Conservation (phyloP, 2,888 invertebrate genomes). For the Artemia sinica region DNA sequence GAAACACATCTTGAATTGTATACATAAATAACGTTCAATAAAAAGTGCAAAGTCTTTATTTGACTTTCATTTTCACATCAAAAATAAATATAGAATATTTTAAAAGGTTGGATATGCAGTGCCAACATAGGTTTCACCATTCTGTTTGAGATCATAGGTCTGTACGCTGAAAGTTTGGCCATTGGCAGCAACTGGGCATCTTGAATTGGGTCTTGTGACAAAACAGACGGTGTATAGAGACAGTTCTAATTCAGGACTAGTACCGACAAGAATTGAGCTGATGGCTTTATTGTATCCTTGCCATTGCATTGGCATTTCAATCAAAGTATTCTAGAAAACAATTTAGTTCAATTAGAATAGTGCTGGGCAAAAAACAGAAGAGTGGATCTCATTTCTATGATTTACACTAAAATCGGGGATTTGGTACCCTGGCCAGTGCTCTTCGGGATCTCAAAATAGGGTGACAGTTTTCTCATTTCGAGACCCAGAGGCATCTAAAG, state of each 20-base stretch:
- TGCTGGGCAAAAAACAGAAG: background rate
- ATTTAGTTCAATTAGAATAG: background rate
- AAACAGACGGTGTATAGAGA: conserved; percentile 77
- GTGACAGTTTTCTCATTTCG: no score
- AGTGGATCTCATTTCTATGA: no score
- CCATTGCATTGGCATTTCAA: conserved; percentile 35
- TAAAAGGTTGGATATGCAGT: conserved; percentile 48
- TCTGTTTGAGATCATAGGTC: conserved; percentile 53
- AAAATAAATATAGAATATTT: background rate
- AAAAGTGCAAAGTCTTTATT: no score
- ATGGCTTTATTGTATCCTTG: conserved; percentile 56
- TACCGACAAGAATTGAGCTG: conserved; percentile 58
- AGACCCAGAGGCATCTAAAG: no score
- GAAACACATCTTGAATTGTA: no score
- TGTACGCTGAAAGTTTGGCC: conserved; percentile 52
- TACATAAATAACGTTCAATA: no score
- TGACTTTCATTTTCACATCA: no score
- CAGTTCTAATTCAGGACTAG: conserved; percentile 78
- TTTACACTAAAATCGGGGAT: no score
- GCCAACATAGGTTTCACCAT: conserved; percentile 59
- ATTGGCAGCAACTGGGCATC: conserved; percentile 47
- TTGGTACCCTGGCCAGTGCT: no score
- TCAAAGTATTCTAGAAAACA: conserved; percentile 23
- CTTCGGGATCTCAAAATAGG: no score
- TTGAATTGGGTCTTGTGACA: conserved; percentile 49